phyloP scores from a whole-genome alignment of 2,797 vertebrate genomes.

The Rhinatrema bivittatum region DNA sequence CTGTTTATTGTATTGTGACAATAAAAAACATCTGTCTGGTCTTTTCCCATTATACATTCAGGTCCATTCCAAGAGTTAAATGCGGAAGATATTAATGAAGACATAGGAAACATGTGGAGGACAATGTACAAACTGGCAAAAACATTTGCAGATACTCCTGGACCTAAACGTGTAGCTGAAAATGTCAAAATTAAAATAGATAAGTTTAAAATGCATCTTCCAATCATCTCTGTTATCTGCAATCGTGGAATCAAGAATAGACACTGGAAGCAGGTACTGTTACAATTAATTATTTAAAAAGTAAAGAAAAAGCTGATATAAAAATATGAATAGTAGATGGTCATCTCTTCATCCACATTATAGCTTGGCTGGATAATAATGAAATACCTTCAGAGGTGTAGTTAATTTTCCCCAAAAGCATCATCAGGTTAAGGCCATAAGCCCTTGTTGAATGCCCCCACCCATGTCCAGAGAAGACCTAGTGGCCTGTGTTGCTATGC shows the following conservation, averaged over 20 bases:
- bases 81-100: constrained; percentile 71
- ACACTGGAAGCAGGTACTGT: constrained; percentile 76
- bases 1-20: not conserved
- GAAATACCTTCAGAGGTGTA: no score
- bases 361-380: no score
- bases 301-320: no score
- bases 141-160: constrained; percentile 55
- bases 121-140: constrained; percentile 73
- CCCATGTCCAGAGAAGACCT: no score
- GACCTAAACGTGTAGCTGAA: constrained; percentile 65
- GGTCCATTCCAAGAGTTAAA: constrained; percentile 65
- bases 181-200: constrained; percentile 68
- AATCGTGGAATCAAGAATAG: constrained; percentile 79
- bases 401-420: no score
- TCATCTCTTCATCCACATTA: no score
- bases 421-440: no score
- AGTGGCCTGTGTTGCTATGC: no score
- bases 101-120: constrained; percentile 76
- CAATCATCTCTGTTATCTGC: constrained; percentile 71
- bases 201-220: constrained; percentile 75
- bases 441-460: no score
- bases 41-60: constrained; percentile 25
- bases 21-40: not conserved
- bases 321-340: no score
- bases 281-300: not conserved